These are phyloP conservation scores for Drosophila rellima DNA, from an alignment of 2,888 invertebrate genomes.

Conservation along the genomic window DNA sequence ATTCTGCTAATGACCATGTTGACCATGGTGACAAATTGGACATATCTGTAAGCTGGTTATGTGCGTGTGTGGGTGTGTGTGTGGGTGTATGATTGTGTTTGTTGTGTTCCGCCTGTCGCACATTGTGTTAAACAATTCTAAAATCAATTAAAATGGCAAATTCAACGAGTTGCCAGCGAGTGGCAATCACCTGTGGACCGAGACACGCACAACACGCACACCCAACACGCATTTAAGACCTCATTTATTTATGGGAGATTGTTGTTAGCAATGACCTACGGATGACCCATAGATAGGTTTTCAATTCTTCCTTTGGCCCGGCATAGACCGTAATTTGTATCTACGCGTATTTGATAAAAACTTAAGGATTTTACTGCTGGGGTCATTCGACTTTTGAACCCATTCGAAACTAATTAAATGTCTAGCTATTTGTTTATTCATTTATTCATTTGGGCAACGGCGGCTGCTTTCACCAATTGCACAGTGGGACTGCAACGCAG, in stretches of 20 bases:
- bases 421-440: constrained; percentile 68
- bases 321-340: constrained; percentile 58
- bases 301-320: background rate
- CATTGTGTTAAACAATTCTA: constrained; percentile 43
- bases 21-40: constrained; percentile 45
- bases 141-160: constrained; percentile 58
- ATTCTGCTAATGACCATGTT: constrained; percentile 44
- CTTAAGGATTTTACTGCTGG: constrained; percentile 58
- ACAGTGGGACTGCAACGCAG: constrained; percentile 31
- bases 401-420: constrained; percentile 72
- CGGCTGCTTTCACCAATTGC: constrained; percentile 22
- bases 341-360: constrained; percentile 58
- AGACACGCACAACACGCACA: background rate
- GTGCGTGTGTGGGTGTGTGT: background rate
- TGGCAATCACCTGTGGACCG: constrained; percentile 51
- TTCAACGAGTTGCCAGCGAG: constrained; percentile 32
- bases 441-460: constrained; percentile 28
- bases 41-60: constrained; percentile 4
- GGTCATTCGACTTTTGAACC: constrained; percentile 50
- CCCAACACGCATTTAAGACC: constrained; percentile 11
- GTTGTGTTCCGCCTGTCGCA: background rate
- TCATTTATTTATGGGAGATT: constrained; percentile 51
- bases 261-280: constrained; percentile 34
- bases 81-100: background rate
- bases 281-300: constrained; percentile 23